Base-by-base conservation (phyloP, 2,113 vertebrate genomes). In the Leptobrachium ailaonicum region DNA sequence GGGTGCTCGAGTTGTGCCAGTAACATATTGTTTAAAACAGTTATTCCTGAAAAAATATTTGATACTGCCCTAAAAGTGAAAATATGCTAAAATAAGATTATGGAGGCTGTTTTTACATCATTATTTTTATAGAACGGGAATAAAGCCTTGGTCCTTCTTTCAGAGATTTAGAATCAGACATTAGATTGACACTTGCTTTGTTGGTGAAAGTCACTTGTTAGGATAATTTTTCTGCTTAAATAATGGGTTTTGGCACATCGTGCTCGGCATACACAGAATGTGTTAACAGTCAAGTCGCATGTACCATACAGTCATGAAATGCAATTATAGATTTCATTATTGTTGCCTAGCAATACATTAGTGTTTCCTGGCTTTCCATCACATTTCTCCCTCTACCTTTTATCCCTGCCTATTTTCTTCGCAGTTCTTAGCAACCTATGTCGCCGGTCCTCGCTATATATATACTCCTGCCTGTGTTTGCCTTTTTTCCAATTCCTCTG, bases 281-380 rank as follows among this genome's bases (percentile, higher is more conserved):
- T 77, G 66, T 20, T 6, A 69, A 44, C 67, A 77, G 66, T 77
- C 66, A 69, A 69, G 75, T 43, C 14, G 41, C 66, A 67, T 32
- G 20, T 32, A 50, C 47, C 58, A 50, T 60, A 67, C 50, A 77
- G 69, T 76, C 63, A 76, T 69, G 53, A 68, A 76, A 60, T 58
- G 53, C 53, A 60, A 58, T 69, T 77, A 69, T 58, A 56, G 14
- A 69, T 44, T 43, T 58, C 40, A 69, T 60, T 76, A 76, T 56
- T 68, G 75, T 68, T 76, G 41, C 66, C 41, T 68, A 68, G 75
- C 50, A 68, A 76, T 54, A 43, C 41, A 56, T 56, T 68, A 69
- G 75, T 77, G 41, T 80, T 83, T 79, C 40, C 60, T 80, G 77
- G 69, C 10, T 79, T 82, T 77, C 71, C 41, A 7, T 50, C 75